phyloP scores from a whole-genome alignment of 1,140 invertebrate species.

The Nebria ingens region DNA sequence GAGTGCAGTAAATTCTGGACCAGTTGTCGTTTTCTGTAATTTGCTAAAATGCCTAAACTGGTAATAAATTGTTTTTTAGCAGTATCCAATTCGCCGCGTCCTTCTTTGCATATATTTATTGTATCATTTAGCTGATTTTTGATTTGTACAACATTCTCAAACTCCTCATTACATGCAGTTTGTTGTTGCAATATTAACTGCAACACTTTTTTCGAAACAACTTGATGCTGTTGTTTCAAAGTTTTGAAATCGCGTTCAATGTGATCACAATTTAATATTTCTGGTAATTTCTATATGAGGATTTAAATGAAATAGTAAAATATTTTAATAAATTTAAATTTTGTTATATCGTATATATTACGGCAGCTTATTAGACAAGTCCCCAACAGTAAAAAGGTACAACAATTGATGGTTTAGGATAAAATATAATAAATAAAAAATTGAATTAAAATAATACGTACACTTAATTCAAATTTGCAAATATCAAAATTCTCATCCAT shows the following conservation, averaged over 20 bases:
- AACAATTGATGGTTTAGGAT: slow-evolving; percentile 13
- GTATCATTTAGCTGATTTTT: slow-evolving; percentile 61
- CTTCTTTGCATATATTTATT: slow-evolving; percentile 56
- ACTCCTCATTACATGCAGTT: slow-evolving; percentile 70
- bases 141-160: slow-evolving; percentile 68
- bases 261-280: slow-evolving; percentile 48
- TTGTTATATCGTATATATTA: background rate
- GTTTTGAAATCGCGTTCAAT: slow-evolving; percentile 56
- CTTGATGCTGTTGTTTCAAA: slow-evolving; percentile 63
- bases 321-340: background rate
- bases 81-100: slow-evolving; percentile 56
- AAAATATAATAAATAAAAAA: background rate
- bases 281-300: slow-evolving; percentile 51
- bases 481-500: slow-evolving; percentile 50
- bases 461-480: slow-evolving; percentile 54
- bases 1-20: slow-evolving; percentile 66
- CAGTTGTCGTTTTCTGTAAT: slow-evolving; percentile 75
- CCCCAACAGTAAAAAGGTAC: background rate
- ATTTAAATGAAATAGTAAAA: no score
- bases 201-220: slow-evolving; percentile 84
- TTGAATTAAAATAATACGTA: slow-evolving; percentile 25
- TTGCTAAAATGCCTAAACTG: slow-evolving; percentile 76
- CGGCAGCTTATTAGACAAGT: slow-evolving; percentile 7
- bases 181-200: slow-evolving; percentile 86
- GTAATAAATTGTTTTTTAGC: slow-evolving; percentile 75